phyloP scores from a whole-genome alignment of 2,888 invertebrate genomes.

The Trichopria drosophilae region DNA sequence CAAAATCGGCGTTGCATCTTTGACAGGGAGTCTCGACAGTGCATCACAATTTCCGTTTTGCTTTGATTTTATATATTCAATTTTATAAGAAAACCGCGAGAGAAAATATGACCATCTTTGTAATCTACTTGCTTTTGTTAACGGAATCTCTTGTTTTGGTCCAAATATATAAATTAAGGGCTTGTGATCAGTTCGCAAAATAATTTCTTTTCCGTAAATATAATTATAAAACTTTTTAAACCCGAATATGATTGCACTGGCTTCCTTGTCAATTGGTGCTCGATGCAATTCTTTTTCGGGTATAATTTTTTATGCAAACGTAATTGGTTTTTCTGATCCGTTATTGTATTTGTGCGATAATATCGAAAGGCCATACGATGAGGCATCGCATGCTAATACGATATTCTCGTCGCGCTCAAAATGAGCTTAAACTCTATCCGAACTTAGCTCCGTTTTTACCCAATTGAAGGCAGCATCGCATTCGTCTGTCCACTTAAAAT shows the following conservation, averaged over 20 bases:
- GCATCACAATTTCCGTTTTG: constrained; percentile 30
- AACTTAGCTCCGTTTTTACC: constrained; percentile 11
- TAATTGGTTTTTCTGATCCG: constrained; percentile 24
- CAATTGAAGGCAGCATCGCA: constrained; percentile 10
- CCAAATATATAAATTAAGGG: constrained; percentile 25
- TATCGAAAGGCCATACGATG: constrained; percentile 1
- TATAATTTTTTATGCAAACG: constrained; percentile 23
- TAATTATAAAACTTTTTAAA: constrained; percentile 27
- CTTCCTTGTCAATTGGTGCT: constrained; percentile 26
- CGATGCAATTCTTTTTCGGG: constrained; percentile 15
- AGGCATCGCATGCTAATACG: constrained; percentile 18
- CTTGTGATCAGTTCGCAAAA: constrained; percentile 27
- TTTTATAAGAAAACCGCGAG: constrained; percentile 21
- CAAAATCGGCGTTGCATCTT: constrained; percentile 16
- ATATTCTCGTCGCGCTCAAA: constrained; percentile 6
- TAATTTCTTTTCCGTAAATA: constrained; percentile 17
- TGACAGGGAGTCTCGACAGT: constrained; percentile 20
- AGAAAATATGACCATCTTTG: constrained; percentile 30
- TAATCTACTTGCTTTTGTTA: constrained; percentile 11
- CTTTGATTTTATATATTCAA: constrained; percentile 22
- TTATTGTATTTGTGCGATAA: constrained; percentile 19
- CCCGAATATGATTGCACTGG: constrained; percentile 28
- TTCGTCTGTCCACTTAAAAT: constrained; percentile 29
- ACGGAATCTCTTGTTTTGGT: constrained; percentile 21
- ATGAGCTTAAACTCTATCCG: not conserved